Conservation (phyloP, 2,888 invertebrate species). For the Eumacrocentrus americanus region DNA sequence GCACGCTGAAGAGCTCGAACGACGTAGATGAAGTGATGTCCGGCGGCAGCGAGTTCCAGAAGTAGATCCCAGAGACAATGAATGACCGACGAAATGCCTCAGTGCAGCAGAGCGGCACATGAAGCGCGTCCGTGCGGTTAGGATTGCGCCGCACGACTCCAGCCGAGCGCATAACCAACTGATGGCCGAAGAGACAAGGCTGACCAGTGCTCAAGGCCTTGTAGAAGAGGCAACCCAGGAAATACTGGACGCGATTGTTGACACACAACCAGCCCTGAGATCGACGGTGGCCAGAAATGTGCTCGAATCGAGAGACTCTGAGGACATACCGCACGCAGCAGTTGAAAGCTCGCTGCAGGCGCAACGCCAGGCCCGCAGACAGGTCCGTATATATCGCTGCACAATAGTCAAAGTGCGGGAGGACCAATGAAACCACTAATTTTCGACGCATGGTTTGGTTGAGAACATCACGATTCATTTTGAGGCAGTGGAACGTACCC, state of each 20-base stretch:
- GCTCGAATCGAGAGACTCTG: not conserved
- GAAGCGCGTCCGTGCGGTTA: not conserved
- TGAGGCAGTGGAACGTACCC: too few relatives aligned
- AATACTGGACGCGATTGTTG: too few relatives aligned
- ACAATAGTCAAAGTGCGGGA: slow-evolving; percentile 4
- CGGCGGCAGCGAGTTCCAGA: not conserved
- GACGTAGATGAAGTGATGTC: too few relatives aligned
- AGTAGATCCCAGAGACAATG: not conserved
- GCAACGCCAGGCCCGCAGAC: not conserved
- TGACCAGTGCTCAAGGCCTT: too few relatives aligned
- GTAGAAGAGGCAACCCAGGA: not conserved
- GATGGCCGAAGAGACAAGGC: too few relatives aligned
- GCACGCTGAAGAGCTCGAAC: too few relatives aligned
- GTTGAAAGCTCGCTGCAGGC: not conserved
- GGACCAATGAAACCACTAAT: not conserved
- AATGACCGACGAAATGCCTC: not conserved
- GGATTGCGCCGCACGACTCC: not conserved
- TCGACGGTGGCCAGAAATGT: not conserved
- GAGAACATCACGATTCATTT: not conserved
- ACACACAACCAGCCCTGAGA: slow-evolving; percentile 9
- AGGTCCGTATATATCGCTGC: not conserved
- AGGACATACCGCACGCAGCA: not conserved
- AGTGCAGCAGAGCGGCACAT: not conserved
- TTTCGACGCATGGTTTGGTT: too few relatives aligned
- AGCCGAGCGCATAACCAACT: not conserved